Base-by-base conservation (phyloP, 2,888 invertebrate genomes). In the Gymnoscelis rufifasciata region DNA sequence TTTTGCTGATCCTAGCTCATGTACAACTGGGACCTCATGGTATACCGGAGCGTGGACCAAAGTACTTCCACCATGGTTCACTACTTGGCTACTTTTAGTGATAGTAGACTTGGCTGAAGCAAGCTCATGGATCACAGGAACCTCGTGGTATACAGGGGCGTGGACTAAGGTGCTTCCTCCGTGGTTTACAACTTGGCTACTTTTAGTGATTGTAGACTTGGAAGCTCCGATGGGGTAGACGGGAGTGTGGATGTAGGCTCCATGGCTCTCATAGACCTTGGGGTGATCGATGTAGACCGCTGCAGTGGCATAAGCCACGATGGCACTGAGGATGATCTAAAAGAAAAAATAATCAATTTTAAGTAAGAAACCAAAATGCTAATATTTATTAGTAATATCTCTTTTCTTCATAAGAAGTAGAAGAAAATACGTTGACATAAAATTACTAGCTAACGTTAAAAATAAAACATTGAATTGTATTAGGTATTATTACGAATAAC, bases 181-280 rank as follows among this genome's bases (percentile, higher is more conserved):
- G 28, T 76, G 74, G 59, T 67, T 62, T 60, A 87, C 68, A 59
- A 82, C 53, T 59, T 77, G 64, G 68, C 83, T 71, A 72, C 81
- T 68, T 41, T 52, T 60, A 3, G 56, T 59, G 6, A 56, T 26
- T 4, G 60, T 62, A 2, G 56, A 58, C 23, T 53, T 56, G 1
- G 54, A 52, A 7, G 54, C 39, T 29, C 52, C 53, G 8, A 63
- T 50, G 0, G 71, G 70, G 0, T 66, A 55, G 2, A 59, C 47
- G 1, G 76, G 74, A 30, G 71, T 56, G 39, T 82, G 70, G 28
- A 74, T 44, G 38, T 73, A 71, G 12, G 78, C 71, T 56, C 79
- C 77, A 56, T 78, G 71, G 64, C 64, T 72, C 8, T 70, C 64
- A 2, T 64, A 50, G 1, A 77, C 78, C 43, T 81, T 81, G 10